Evolutionary conservation across 2,797 vertebrate genomes (phyloP), one percentile per base, ranked within the genome.

Genomic region (Hirundo rustica): DNA sequence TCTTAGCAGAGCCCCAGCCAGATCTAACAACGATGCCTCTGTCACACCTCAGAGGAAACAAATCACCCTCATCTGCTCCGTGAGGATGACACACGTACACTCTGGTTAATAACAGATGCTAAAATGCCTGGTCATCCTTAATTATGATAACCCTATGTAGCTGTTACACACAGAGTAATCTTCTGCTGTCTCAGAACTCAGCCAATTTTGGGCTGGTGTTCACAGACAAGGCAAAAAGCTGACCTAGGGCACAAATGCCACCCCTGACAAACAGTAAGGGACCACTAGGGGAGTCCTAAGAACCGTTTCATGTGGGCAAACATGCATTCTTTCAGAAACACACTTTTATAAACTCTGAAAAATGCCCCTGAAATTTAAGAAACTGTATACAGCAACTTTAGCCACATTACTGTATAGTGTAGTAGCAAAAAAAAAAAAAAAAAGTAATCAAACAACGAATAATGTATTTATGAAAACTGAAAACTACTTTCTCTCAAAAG

Each of bases 41-140:
- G 50, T 85, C 61, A 81, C 83, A 91, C 73, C 85, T 72, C 77
- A 68, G 30, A 92, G 76, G 76, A 72, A 95, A 92, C 79, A 88
- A 72, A 85, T 81, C 66, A 62, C 42, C 38, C 77, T 78, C 62
- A 27, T 75, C 64, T 89, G 68, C 73, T 66, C 82, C 8, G 1
- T 7, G 21, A 85, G 70, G 14, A 81, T 78, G 82, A 95, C 76
- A 93, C 58, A 66, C 2, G 0, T 7, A 53, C 48, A 45, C 38
- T 50, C 36, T 11, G 21, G 17, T 55, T 93, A 93, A 88, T 92
- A 73, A 77, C 42, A 95, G 80, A 76, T 80, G 68, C 58, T 74
- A 75, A 93, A 91, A 88, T 42, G 55, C 62, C 71, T 80, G 60
- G 44, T 89, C 40, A 42, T 89, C 70, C 60, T 66, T 77, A 85